Conservation (phyloP, 2,888 invertebrate species). For the Tachina fera region DNA sequence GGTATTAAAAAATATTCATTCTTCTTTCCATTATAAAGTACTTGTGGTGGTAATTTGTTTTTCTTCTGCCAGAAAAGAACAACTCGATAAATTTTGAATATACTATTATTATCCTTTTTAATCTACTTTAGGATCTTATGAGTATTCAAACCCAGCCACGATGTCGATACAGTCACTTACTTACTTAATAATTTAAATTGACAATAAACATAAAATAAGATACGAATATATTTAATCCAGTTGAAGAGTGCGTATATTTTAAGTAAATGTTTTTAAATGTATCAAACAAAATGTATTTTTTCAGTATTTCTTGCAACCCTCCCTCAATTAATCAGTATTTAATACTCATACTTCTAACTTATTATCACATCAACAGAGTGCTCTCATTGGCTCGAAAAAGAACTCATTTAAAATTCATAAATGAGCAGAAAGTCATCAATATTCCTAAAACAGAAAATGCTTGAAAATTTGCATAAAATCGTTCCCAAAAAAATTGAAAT, state of each 20-base stretch:
- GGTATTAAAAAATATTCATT: too few relatives aligned
- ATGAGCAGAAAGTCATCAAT: slow-evolving; percentile 69
- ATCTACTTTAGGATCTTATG: slow-evolving; percentile 37
- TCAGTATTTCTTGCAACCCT: neutral
- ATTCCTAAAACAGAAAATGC: slow-evolving; percentile 46
- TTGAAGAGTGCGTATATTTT: slow-evolving; percentile 34
- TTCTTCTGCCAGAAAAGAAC: neutral
- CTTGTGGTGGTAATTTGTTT: neutral
- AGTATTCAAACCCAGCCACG: slow-evolving; percentile 42
- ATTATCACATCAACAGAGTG: neutral
- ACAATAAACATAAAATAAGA: slow-evolving; percentile 51
- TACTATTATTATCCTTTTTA: neutral
- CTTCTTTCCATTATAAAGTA: too few relatives aligned
- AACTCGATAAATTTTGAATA: neutral
- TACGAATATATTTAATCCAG: slow-evolving; percentile 34
- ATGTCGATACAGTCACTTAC: neutral
- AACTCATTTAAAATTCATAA: slow-evolving; percentile 71
- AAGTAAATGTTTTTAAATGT: slow-evolving; percentile 27
- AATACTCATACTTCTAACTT: neutral
- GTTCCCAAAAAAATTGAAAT: neutral
- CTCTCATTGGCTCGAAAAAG: neutral
- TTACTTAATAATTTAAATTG: slow-evolving; percentile 59
- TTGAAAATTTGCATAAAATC: slow-evolving; percentile 27
- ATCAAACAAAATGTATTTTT: neutral
- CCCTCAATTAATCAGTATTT: neutral